Conservation (phyloP, 64 coral and sea anemone species). For the Hydrozoanthus tunicans region DNA sequence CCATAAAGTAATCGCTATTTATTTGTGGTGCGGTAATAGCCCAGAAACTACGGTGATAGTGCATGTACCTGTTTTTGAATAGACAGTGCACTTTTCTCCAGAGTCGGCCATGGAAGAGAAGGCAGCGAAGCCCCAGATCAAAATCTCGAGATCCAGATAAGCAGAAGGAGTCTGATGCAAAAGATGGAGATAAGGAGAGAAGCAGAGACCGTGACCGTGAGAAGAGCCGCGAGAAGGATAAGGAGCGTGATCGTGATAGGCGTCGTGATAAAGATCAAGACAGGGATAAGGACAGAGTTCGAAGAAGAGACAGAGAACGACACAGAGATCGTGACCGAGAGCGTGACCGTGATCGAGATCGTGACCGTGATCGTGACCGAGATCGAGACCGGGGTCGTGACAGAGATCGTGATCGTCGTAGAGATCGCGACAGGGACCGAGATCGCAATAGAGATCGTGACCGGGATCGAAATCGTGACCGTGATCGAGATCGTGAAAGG, state of each 20-base stretch:
- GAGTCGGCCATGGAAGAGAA: conserved; percentile 64
- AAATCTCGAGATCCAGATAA: conserved; percentile 43
- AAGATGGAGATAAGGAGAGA: conserved; percentile 62
- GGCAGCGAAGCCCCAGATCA: conserved; percentile 25
- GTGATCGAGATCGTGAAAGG: conserved; percentile 52
- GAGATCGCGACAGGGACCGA: conserved; percentile 58
- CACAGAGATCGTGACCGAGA: conserved; percentile 64
- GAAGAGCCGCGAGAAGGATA: conserved; percentile 44
- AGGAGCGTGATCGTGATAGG: conserved; percentile 6
- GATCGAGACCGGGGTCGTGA: conserved; percentile 34
- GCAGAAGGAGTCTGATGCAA: conserved; percentile 25
- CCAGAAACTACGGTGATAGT: not conserved
- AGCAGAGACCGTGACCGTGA: conserved; percentile 28
- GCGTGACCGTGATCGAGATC: conserved; percentile 42
- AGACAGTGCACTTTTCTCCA: not conserved
- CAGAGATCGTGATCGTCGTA: conserved; percentile 19
- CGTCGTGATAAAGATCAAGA: not conserved
- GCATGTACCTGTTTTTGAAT: not conserved
- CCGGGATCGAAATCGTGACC: conserved; percentile 46
- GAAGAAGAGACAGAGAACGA: conserved; percentile 38
- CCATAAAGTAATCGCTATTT: no score
- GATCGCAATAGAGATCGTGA: conserved; percentile 26
- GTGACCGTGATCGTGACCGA: conserved; percentile 47
- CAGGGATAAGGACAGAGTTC: conserved; percentile 47
- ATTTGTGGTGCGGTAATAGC: not conserved